Conservation (phyloP, 2,797 vertebrate genomes). For the Hozukius guyotensis region DNA sequence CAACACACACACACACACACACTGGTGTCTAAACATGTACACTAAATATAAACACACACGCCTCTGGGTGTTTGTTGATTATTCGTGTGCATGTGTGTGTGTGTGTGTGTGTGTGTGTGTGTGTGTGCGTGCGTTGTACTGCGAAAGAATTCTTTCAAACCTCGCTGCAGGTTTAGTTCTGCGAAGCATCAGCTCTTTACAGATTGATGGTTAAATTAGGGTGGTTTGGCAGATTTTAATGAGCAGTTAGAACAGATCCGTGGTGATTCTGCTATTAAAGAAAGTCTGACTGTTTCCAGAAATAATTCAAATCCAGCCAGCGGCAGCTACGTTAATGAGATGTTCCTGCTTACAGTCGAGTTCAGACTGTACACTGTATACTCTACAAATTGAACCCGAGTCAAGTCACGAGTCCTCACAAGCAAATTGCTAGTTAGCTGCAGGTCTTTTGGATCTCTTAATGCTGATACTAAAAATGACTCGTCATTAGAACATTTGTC, state of each 20-base stretch:
- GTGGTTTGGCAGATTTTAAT: neutral
- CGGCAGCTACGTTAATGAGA: neutral
- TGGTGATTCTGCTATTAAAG: neutral
- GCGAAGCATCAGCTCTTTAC: neutral
- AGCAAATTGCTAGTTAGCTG: neutral
- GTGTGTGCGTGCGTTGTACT: neutral
- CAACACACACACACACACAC: constrained; percentile 12
- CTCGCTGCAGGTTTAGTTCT: neutral
- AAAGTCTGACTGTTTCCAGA: neutral
- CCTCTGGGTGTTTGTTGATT: constrained; percentile 38
- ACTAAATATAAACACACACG: constrained; percentile 51
- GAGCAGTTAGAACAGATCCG: neutral
- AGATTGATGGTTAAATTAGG: neutral
- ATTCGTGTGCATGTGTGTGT: neutral
- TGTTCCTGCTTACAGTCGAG: neutral
- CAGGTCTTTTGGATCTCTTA: neutral
- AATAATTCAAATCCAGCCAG: neutral
- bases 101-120: neutral
- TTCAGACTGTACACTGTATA: neutral
- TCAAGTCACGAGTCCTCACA: neutral
- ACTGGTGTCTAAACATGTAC: constrained; percentile 43
- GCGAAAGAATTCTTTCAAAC: neutral
- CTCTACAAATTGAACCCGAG: neutral
- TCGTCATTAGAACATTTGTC: neutral
- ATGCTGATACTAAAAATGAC: neutral